phyloP scores from a whole-genome alignment of 2,113 vertebrate species.

The Hylia prasina region DNA sequence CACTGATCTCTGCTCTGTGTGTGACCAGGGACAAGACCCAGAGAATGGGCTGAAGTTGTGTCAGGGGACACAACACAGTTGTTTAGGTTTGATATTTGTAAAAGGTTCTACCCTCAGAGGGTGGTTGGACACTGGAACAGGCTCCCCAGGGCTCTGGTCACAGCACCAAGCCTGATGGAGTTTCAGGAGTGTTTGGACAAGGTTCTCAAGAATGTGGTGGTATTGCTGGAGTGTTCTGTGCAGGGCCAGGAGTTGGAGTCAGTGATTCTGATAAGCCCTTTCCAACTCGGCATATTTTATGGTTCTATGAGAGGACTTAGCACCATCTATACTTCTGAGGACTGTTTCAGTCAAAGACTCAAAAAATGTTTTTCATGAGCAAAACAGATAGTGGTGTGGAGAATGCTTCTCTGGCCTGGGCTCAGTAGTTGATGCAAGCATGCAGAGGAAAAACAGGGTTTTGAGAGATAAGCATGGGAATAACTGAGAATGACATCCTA shows the following conservation, averaged over 20 bases:
- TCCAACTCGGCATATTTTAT: not conserved
- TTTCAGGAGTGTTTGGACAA: not conserved
- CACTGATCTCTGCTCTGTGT: not conserved
- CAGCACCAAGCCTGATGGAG: not conserved
- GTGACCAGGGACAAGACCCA: accelerated
- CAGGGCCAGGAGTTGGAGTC: not conserved
- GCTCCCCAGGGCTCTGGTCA: no score
- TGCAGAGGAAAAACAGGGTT: not conserved
- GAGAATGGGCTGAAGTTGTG: accelerated
- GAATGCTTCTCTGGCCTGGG: not conserved
- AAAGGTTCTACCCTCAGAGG: not conserved
- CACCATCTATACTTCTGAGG: not conserved
- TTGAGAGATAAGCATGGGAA: not conserved
- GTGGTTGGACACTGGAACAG: not conserved
- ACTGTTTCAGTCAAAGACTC: not conserved
- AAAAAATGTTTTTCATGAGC: not conserved
- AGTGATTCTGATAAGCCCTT: not conserved
- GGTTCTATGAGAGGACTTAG: not conserved
- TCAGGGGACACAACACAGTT: not conserved
- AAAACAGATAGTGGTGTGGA: not conserved
- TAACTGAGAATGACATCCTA: not conserved
- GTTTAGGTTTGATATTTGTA: not conserved
- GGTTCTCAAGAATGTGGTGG: not conserved
- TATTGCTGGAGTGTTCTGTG: not conserved
- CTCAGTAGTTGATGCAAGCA: not conserved